Conservation (phyloP, 2,888 invertebrate species). For the Metalampra italica region DNA sequence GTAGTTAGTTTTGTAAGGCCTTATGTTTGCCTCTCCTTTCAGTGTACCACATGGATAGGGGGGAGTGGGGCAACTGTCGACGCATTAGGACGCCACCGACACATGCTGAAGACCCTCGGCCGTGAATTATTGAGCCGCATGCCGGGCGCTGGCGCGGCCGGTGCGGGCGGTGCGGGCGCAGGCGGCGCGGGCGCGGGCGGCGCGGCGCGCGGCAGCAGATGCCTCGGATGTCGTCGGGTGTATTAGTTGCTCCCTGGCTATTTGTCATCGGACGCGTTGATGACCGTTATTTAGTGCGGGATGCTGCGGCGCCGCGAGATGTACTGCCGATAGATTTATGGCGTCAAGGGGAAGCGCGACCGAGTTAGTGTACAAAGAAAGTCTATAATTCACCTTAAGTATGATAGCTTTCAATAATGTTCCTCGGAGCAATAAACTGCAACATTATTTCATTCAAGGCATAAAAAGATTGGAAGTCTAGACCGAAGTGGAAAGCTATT, state of each 20-base stretch:
- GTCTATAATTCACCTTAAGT: too few species aligned
- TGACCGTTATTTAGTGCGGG: conserved; percentile 55
- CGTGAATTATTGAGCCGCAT: neutral
- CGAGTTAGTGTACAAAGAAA: neutral
- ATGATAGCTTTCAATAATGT: too few species aligned
- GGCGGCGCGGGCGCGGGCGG: conserved; percentile 22
- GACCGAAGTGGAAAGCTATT: neutral
- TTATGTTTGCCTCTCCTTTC: too few species aligned
- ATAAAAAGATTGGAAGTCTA: too few species aligned
- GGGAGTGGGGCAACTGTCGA: neutral
- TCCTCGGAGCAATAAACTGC: too few species aligned
- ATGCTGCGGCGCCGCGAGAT: conserved; percentile 25
- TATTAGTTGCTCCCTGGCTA: conserved; percentile 51
- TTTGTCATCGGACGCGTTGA: conserved; percentile 64
- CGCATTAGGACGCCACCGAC: neutral
- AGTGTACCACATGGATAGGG: too few species aligned
- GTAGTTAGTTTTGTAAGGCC: too few species aligned
- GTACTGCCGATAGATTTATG: conserved; percentile 24
- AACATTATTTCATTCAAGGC: too few species aligned
- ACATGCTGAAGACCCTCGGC: neutral
- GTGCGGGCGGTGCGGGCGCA: too few species aligned
- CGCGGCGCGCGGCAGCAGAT: conserved; percentile 56
- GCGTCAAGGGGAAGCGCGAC: neutral
- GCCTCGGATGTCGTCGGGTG: conserved; percentile 49
- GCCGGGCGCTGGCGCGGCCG: neutral